Evolutionary conservation across 2,113 vertebrate species (phyloP).

Genomic region (Myodes glareolus): DNA sequence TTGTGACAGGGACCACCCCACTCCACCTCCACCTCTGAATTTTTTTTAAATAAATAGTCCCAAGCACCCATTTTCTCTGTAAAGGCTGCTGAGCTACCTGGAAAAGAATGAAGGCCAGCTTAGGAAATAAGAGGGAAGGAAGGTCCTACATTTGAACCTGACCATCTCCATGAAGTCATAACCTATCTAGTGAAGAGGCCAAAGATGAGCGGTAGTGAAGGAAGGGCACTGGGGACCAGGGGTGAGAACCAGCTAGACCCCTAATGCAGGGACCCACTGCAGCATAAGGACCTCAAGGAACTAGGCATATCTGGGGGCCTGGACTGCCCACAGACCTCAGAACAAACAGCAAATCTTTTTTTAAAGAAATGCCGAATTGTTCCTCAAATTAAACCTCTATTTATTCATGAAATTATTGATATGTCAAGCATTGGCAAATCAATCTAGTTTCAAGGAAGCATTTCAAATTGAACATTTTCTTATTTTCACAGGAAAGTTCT

Average conservation of each 20-base stretch:
- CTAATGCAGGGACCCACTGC: not conserved
- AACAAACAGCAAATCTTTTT: not conserved
- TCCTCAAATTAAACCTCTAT: conserved; percentile 54
- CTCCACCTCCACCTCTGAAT: too few relatives aligned
- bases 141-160: not conserved
- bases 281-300: accelerated
- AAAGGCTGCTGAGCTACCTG: not conserved
- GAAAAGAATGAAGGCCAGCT: not conserved
- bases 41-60: not conserved
- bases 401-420: conserved; percentile 55
- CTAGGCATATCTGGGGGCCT: not conserved
- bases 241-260: not conserved
- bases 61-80: not conserved
- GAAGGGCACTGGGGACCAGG: not conserved
- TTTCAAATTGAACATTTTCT: conserved; percentile 66
- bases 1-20: not conserved
- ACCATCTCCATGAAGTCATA: not conserved
- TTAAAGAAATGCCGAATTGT: conserved; percentile 20
- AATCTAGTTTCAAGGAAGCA: conserved; percentile 57
- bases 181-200: not conserved
- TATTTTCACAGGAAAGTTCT: conserved; percentile 58
- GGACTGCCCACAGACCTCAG: not conserved
- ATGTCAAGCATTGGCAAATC: conserved; percentile 65
- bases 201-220: not conserved
- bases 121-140: not conserved